A percentile compares a stretch with the other conserved stretches of the same genome.
Conservation (phyloP, 2,888 invertebrate species). For the Sycophila texana region DNA sequence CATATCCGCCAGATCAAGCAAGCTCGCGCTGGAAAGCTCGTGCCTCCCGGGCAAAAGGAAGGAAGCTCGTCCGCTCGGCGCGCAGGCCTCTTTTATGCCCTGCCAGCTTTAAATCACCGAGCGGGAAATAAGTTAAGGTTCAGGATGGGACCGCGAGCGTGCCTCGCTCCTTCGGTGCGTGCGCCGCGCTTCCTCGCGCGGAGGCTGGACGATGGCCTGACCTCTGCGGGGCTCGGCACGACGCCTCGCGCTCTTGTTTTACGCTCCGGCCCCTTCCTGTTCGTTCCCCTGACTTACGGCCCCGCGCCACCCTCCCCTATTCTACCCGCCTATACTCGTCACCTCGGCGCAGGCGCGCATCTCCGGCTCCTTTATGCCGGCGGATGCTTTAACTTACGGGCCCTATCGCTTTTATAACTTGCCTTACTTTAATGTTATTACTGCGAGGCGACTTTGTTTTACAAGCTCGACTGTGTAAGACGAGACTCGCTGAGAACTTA, state of each 20-base stretch:
- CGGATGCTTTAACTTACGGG: background rate
- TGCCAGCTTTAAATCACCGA: constrained; percentile 65
- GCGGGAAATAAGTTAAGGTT: constrained; percentile 60
- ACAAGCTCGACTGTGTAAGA: no score
- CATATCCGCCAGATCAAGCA: no score
- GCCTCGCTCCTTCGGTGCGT: no score
- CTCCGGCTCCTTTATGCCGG: background rate
- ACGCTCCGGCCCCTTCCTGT: background rate
- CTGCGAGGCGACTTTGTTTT: no score
- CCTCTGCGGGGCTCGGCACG: background rate
- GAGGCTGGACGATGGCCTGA: background rate
- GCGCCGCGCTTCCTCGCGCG: background rate
- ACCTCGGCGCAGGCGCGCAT: background rate
- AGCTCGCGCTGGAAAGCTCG: background rate
- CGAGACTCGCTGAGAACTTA: no score
- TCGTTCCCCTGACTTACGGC: constrained; percentile 27
- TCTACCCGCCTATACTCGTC: constrained; percentile 8
- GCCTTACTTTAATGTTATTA: background rate
- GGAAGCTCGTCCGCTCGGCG: background rate
- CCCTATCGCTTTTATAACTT: background rate
- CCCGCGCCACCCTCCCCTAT: background rate
- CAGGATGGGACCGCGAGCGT: constrained; percentile 1
- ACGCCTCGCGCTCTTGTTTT: constrained; percentile 21
- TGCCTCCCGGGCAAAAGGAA: background rate
- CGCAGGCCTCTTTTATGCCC: constrained; percentile 57